Evolutionary conservation across 2,113 vertebrate species (phyloP).

Genomic region (Xiphorhynchus elegans): DNA sequence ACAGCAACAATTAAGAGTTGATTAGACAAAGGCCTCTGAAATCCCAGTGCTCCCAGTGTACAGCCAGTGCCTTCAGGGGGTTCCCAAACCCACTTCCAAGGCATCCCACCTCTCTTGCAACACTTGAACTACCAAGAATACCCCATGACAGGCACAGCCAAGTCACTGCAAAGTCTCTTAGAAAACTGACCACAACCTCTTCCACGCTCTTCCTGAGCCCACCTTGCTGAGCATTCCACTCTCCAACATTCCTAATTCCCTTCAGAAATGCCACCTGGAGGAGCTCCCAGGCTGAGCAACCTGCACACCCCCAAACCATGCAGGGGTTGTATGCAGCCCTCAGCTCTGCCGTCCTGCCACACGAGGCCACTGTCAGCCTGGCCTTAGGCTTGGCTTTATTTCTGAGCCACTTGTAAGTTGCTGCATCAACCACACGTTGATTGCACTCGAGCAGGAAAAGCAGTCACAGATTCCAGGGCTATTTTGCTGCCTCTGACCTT

Average conservation of each 20-base stretch:
- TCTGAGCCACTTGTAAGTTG: background rate
- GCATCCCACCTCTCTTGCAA: background rate
- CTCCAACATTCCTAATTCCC: background rate
- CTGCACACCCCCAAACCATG: background rate
- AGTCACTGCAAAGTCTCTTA: background rate
- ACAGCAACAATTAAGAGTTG: background rate
- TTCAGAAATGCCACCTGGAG: background rate
- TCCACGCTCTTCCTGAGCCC: background rate
- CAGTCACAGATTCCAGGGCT: background rate
- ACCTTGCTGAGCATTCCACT: background rate
- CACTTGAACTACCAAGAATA: background rate
- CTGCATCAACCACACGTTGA: background rate
- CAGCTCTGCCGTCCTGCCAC: background rate
- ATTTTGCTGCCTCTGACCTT: background rate
- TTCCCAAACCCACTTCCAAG: background rate
- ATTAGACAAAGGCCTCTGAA: fast-evolving
- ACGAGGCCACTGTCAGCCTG: background rate
- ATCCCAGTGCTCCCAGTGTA: background rate
- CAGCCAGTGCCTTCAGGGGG: background rate
- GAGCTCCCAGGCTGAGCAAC: no score
- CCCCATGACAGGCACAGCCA: background rate
- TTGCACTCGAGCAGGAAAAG: background rate
- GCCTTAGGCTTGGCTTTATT: background rate
- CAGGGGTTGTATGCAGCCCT: background rate
- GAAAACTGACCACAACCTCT: background rate